These are phyloP conservation scores for Drosophila parabipectinata DNA, from an alignment of 1,140 invertebrate species.

Conservation along the genomic window DNA sequence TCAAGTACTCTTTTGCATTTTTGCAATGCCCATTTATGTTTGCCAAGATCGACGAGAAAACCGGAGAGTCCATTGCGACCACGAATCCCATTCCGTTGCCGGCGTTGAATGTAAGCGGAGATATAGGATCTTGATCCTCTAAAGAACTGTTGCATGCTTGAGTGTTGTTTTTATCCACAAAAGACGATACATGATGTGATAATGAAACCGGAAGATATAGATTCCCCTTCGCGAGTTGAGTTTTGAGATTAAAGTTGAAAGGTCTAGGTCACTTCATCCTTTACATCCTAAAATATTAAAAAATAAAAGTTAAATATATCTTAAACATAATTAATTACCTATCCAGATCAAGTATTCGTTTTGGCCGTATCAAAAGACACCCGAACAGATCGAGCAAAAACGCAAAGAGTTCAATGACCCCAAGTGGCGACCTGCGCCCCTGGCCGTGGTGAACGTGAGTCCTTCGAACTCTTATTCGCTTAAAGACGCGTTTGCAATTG, in stretches of 20 bases:
- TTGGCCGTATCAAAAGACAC: conserved; percentile 86
- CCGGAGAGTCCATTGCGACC: conserved; percentile 85
- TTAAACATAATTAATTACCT: conserved; percentile 10
- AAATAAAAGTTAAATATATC: neutral
- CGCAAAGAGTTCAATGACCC: conserved; percentile 86
- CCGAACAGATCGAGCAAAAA: conserved; percentile 85
- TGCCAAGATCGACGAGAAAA: conserved; percentile 86
- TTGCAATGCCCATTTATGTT: conserved; percentile 87
- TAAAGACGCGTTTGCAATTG: conserved; percentile 37
- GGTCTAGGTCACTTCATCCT: neutral
- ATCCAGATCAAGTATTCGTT: conserved; percentile 87
- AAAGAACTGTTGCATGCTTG: conserved; percentile 37
- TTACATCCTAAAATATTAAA: neutral
- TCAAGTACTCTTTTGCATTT: conserved; percentile 89
- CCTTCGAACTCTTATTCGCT: conserved; percentile 11
- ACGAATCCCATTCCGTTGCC: conserved; percentile 87
- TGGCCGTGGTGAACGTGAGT: conserved; percentile 88
- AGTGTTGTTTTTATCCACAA: conserved; percentile 15
- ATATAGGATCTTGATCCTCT: conserved; percentile 9
- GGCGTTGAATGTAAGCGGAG: conserved; percentile 88
- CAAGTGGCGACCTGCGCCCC: conserved; percentile 86
- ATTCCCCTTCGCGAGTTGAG: neutral
- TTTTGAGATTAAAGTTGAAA: neutral
- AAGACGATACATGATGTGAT: neutral
- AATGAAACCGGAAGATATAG: neutral